phyloP scores from a whole-genome alignment of 1,140 invertebrate species.

The Camponotus floridanus region DNA sequence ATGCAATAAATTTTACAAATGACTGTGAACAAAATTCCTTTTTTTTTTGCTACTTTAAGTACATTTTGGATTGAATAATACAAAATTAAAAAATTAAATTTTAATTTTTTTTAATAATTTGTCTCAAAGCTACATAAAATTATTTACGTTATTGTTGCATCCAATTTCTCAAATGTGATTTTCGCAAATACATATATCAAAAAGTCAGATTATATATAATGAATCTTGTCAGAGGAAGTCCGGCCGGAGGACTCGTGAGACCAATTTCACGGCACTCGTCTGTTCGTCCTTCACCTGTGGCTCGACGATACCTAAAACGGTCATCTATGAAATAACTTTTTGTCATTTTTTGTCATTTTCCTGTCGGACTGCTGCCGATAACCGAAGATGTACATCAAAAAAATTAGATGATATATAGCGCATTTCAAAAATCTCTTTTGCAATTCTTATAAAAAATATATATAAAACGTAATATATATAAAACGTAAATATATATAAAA shows the following conservation, averaged over 20 bases:
- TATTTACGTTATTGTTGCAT: neutral
- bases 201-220: conserved; percentile 31
- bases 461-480: neutral
- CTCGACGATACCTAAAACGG: neutral
- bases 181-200: conserved; percentile 1
- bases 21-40: neutral
- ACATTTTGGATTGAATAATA: neutral
- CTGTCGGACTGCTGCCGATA: neutral
- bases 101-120: neutral
- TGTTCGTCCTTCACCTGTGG: conserved; percentile 42
- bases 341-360: conserved; percentile 41
- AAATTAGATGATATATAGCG: neutral
- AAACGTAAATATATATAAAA: neutral
- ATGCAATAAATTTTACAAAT: neutral
- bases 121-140: neutral
- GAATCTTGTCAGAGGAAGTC: conserved; percentile 14
- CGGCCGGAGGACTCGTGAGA: conserved; percentile 30
- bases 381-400: neutral
- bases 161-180: neutral
- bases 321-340: conserved; percentile 52
- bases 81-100: conserved; percentile 3
- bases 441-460: too few relatives aligned
- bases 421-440: neutral
- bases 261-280: conserved; percentile 29
- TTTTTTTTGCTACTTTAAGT: neutral